phyloP scores from a whole-genome alignment of 1,140 invertebrate genomes.

The Gerris buenoi region DNA sequence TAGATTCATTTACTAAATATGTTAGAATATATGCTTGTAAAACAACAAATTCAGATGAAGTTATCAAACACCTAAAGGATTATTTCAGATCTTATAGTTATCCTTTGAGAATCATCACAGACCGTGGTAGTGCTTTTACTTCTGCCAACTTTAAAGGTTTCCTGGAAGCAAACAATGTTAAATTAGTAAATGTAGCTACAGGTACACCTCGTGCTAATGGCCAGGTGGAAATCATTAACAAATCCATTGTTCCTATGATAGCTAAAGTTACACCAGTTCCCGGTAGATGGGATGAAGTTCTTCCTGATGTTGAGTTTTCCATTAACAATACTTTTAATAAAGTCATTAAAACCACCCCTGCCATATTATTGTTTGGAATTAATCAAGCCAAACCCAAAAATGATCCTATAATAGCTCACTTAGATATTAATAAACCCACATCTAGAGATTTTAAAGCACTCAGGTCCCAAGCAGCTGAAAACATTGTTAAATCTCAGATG shows the following conservation, averaged over 20 bases:
- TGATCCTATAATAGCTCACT: not conserved
- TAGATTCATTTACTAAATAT: not conserved
- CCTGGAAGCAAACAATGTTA: not conserved
- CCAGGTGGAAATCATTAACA: not conserved
- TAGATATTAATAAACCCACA: not conserved
- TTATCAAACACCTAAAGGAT: not conserved
- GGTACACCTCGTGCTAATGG: not conserved
- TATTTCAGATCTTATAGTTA: not conserved
- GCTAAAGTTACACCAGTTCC: not conserved
- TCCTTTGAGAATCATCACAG: not conserved
- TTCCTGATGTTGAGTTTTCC: not conserved
- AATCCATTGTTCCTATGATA: not conserved
- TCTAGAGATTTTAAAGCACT: not conserved
- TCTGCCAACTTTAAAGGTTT: not conserved
- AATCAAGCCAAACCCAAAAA: not conserved
- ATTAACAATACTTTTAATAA: not conserved
- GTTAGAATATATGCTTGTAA: not conserved
- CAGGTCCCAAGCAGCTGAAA: not conserved
- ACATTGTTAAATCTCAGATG: not conserved
- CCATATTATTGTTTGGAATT: not conserved
- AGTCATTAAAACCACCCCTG: not conserved
- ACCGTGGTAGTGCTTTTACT: not conserved
- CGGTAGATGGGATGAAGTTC: not conserved
- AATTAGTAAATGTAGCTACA: not conserved
- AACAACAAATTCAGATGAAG: not conserved